Evolutionary conservation across 2,113 vertebrate species (phyloP), one percentile per base, ranked within the genome.

Genomic region (Piprites chloris): DNA sequence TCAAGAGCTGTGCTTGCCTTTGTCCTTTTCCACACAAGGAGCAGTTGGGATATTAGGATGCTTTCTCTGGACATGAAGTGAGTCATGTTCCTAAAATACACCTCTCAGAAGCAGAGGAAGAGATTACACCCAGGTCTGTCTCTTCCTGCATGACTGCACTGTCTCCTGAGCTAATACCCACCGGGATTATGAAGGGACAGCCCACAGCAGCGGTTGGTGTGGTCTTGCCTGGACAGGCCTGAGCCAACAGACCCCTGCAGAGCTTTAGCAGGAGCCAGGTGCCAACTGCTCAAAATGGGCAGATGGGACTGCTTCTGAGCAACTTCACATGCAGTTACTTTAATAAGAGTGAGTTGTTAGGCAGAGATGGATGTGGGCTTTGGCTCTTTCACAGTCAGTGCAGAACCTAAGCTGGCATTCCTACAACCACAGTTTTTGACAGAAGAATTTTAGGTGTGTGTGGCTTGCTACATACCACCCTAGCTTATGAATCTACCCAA

Each of bases 171-270:
- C 42, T 53, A 52, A 62, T n/a, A 30, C 41, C 22, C 35, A 18
- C 5, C 28, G 22, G 1, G 2, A 11, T 7, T 23, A 12, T 0
- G 50, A 47, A n/a, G 12, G 8, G 12, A 14, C 0, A 4, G 10
- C 9, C 73, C 56, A 33, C 23, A 72, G 26, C 49, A 76, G 72
- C 50, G 30, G 18, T 11, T 73, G 33, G 6, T 59, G 33, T 63
- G 49, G 8, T 61, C 21, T 39, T 65, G 11, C 27, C 23, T 5
- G 35, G 49, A 11, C 35, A 73, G 33, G 23, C 39, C 62, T 63
- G 47, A 63, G 27, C 9, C 44, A 76, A n/a, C 33, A 61, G 53
- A 30, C 39, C 22, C 28, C 49, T 68, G 41, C 32, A 52, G 59
- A 84, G 33, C 12, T 84, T 63, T 14, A 35, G 35, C 47, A 67